Base-by-base conservation (phyloP, 2,113 vertebrate genomes). In the Bubo bubo region DNA sequence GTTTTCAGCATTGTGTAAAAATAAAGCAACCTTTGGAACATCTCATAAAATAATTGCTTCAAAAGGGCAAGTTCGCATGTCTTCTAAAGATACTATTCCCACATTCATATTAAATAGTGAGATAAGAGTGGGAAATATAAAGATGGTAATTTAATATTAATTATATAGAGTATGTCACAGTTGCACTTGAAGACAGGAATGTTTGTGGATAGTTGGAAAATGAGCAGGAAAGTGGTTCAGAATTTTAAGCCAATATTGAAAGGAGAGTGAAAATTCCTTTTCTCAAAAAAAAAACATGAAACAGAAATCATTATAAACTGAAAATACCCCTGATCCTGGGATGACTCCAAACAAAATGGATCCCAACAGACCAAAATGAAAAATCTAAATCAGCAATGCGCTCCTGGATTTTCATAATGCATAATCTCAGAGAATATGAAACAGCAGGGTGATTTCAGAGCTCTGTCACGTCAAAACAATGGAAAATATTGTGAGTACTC, bases 381-480 rank as follows among this genome's bases (percentile, higher is more conserved):
- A 94, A 74, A 34, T 55, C 32, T 86, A 60, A 91, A 84, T 58
- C 32, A 80, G 12, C 3, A 2, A 34, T 45, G 35, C 70, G 13
- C 9, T 84, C 20, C 37, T 74, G 14, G 15, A 21, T 89, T 91
- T 93, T 75, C 41, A 37, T 71, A 76, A 80, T 70, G 14, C 28
- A 15, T 67, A 37, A 28, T 59, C n/a, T 62, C 37, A 77, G 47
- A 74, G 72, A 81, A 84, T n/a, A 84, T 59, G 32, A 70, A 91
- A 83, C 37, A 91, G 67, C 14, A 1, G 37, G 62, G 24, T 3
- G 3, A 84, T 83, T 76, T 95, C 67, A 86, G 27, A 66, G 47
- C 32, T 83, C 86, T 58, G 41, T 49, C 77, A 75, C 86, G 71
- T 50, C 67, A 95, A 88, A 95, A 91, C 86, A 96, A 70, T 55